phyloP scores from a whole-genome alignment of 2,113 vertebrate species.

The Mixornis gularis region DNA sequence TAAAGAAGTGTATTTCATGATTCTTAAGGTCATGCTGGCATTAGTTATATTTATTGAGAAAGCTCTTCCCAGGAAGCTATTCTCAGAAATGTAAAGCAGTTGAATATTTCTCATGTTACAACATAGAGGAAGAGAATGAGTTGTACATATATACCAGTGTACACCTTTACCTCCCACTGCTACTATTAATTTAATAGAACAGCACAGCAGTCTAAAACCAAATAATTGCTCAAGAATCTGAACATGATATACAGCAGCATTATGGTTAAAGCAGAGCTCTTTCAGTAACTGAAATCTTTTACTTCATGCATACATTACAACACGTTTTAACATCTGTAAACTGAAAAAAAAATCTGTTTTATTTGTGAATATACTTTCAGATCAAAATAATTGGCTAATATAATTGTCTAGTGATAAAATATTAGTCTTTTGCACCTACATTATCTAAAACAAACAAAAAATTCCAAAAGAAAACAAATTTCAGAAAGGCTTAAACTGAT shows the following conservation, averaged over 20 bases:
- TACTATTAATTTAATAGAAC: not conserved
- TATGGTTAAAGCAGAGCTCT: not conserved
- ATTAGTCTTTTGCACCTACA: not conserved
- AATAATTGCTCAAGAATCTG: not conserved
- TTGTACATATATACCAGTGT: not conserved
- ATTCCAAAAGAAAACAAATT: not conserved
- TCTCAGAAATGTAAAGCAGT: not conserved
- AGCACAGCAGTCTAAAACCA: not conserved
- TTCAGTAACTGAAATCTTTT: not conserved
- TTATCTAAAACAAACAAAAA: not conserved
- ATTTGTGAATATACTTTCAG: not conserved
- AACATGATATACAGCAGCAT: not conserved
- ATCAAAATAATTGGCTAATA: not conserved
- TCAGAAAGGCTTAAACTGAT: not conserved
- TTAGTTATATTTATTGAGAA: not conserved
- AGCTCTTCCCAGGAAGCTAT: not conserved
- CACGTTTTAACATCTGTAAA: not conserved
- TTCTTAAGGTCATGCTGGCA: not conserved
- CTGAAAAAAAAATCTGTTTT: not conserved
- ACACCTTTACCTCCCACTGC: not conserved
- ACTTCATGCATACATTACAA: not conserved
- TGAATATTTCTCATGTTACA: not conserved
- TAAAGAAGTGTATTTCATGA: not conserved
- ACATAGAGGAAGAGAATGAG: not conserved
- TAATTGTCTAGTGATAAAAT: not conserved